phyloP scores from a whole-genome alignment of 2,888 invertebrate genomes.

The Drosophila mettleri region DNA sequence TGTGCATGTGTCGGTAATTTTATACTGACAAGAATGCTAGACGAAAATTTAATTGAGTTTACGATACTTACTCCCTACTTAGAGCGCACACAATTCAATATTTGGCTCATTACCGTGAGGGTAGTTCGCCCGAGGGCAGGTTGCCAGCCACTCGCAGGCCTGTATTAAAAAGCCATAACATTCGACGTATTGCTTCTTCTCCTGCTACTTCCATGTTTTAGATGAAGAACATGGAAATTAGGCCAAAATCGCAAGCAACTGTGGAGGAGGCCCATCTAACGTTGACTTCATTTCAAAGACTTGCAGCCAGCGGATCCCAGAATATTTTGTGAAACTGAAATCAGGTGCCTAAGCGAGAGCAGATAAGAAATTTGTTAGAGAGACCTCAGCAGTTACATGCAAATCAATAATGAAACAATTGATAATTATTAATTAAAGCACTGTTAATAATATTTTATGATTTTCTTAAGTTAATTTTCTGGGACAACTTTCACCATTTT shows the following conservation, averaged over 20 bases:
- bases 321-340: not conserved
- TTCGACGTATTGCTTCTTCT: constrained; percentile 36
- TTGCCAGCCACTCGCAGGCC: constrained; percentile 6
- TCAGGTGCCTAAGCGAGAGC: not conserved
- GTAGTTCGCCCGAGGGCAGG: constrained; percentile 43
- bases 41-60: constrained; percentile 68
- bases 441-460: no score
- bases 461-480: no score
- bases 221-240: not conserved
- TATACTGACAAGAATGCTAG: constrained; percentile 29
- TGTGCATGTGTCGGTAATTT: constrained; percentile 15
- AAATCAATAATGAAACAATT: no score
- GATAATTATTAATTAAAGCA: no score
- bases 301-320: not conserved
- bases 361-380: no score
- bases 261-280: not conserved
- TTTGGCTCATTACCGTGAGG: constrained; percentile 50
- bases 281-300: not conserved
- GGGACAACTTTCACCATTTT: no score
- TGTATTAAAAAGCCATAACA: constrained; percentile 54
- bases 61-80: constrained; percentile 37
- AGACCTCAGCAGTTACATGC: no score
- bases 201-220: no score
- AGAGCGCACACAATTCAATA: constrained; percentile 60
- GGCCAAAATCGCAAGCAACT: not conserved